Evolutionary conservation across 2,113 vertebrate genomes (phyloP), one percentile per base, ranked within the genome.

Genomic region (Pycnonotus jocosus): DNA sequence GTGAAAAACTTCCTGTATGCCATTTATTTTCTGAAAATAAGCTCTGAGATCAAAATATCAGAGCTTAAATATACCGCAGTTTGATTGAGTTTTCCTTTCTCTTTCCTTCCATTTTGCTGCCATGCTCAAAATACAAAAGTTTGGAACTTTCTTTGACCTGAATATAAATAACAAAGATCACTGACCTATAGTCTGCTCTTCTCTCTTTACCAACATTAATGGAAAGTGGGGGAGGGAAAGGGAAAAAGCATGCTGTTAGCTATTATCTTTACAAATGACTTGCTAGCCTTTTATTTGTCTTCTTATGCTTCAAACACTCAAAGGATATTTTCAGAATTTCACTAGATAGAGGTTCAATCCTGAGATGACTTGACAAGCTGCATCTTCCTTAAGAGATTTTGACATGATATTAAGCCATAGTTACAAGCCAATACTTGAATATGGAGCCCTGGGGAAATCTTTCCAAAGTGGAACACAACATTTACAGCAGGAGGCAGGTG

Each of bases 401-500:
- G 98, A 99, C 98, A 98, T 30, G 96, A 98, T 98, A 99, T 99
- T 98, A 99, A 98, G 98, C 98, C 98, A 98, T 98, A 98, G 98
- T 99, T 99, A 99, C 98, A 98, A 98, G 98, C 97, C 97, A 98
- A 97, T 98, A 97, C 97, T 98, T 98, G 98, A 98, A 98, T 98
- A 97, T 93, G 88, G 96, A 97, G 93, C 98, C 98, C 98, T 84
- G 72, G 98, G 99, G 98, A 99, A 99, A 98, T 99, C 98, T 99
- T 96, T 97, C 95, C 94, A 97, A 98, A 98, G 95, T 96, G 94
- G 97, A 98, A 97, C 96, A 97, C 96, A 98, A 96, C 97, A 90
- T 98, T 98, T 98, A 98, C 98, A 97, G 97, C 97, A 97, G 98
- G 97, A 98, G 98, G 97, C 98, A 98, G 98, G 98, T 98, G 98